These are phyloP conservation scores for Cyprinodon brontotheroides DNA, from an alignment of 2,113 vertebrate species.

Conservation along the genomic window DNA sequence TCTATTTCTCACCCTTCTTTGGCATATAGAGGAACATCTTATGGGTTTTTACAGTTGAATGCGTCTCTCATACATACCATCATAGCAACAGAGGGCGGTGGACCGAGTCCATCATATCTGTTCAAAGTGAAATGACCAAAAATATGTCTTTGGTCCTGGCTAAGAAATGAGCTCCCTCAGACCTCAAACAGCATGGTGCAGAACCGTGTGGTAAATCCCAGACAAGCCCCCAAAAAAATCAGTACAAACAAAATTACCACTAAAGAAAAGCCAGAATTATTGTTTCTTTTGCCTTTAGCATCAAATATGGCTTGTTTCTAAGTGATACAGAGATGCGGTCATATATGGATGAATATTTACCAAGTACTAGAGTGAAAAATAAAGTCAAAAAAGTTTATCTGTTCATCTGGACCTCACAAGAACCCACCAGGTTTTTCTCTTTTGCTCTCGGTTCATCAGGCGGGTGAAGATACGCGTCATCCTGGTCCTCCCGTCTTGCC, in stretches of 20 bases:
- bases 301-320: no score
- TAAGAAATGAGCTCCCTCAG: not conserved
- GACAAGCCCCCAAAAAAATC: no score
- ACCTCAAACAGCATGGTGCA: not conserved
- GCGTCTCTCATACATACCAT: not conserved
- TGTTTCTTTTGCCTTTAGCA: no score
- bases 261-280: not conserved
- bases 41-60: not conserved
- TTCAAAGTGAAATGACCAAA: not conserved
- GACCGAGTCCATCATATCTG: not conserved
- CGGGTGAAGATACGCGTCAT: slow-evolving; percentile 92
- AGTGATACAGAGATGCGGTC: not conserved
- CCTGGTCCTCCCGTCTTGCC: slow-evolving; percentile 87
- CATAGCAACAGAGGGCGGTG: not conserved
- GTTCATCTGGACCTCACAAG: not conserved
- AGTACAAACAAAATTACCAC: not conserved
- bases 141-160: not conserved
- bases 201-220: not conserved
- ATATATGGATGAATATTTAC: not conserved
- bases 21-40: not conserved
- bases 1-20: not conserved
- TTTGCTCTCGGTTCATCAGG: slow-evolving; percentile 73
- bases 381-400: not conserved
- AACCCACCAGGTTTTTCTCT: slow-evolving; percentile 15
- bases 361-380: not conserved